Percentiles rank a stretch among this genome's conserved stretches.
These are phyloP conservation scores for Asobara japonica DNA, from an alignment of 1,140 invertebrate species.

Conservation along the genomic window DNA sequence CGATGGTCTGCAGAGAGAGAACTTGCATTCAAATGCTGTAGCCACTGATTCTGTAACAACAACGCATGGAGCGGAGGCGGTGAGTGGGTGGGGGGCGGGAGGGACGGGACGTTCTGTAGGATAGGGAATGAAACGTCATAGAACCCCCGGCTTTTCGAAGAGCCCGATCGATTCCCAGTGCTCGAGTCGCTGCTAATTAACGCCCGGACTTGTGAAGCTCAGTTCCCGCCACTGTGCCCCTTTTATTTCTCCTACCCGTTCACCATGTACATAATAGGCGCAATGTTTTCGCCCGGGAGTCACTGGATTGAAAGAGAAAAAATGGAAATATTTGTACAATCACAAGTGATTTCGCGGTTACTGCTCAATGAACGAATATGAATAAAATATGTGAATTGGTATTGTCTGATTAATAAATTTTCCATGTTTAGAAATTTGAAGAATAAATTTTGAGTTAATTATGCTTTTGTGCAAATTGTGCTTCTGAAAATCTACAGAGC, in stretches of 20 bases:
- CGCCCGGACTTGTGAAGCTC: slow-evolving; percentile 1
- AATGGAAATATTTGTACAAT: too few species aligned
- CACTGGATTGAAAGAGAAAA: not conserved
- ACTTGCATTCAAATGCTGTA: not conserved
- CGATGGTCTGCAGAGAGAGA: not conserved
- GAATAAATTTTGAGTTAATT: too few species aligned
- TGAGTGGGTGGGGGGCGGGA: not conserved
- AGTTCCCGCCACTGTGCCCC: not conserved
- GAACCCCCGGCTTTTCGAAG: not conserved
- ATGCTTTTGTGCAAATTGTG: too few species aligned
- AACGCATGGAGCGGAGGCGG: not conserved
- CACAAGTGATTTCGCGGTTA: not conserved
- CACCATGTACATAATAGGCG: not conserved
- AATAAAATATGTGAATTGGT: not conserved
- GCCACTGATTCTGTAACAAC: not conserved
- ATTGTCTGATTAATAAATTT: too few species aligned
- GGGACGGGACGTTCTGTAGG: too few species aligned
- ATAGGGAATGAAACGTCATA: not conserved
- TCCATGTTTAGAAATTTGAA: too few species aligned
- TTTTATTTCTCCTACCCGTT: not conserved
- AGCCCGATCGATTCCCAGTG: not conserved
- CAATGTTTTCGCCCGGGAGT: not conserved
- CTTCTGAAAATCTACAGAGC: too few species aligned
- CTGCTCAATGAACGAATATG: not conserved
- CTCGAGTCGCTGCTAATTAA: slow-evolving; percentile 2